Evolutionary conservation across 2,888 invertebrate species (phyloP).

Genomic region (Sminthurides aquaticus): DNA sequence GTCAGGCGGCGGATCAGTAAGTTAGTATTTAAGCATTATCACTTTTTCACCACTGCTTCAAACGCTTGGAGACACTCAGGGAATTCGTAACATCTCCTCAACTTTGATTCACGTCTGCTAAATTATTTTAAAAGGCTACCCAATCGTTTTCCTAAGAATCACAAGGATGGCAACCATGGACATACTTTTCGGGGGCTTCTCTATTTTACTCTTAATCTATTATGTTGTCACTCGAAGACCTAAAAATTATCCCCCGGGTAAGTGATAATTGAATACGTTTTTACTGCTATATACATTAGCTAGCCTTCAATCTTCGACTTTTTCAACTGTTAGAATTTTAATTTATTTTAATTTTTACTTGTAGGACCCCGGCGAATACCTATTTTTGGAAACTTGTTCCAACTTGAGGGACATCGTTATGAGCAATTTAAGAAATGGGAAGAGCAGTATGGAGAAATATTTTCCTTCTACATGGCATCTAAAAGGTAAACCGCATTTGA

Average conservation of each 20-base stretch:
- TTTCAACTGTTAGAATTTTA: neutral
- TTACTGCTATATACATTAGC: too few species aligned
- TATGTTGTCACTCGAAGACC: conserved; percentile 43
- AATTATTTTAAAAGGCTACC: too few species aligned
- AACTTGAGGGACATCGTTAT: neutral
- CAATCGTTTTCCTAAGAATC: too few species aligned
- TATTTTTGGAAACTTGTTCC: neutral
- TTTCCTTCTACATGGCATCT: neutral
- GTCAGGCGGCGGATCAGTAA: too few species aligned
- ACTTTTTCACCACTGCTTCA: too few species aligned
- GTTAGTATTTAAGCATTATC: too few species aligned
- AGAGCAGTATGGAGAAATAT: neutral
- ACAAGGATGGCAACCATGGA: neutral
- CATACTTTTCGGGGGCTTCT: too few species aligned
- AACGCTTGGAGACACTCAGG: too few species aligned
- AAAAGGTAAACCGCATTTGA: neutral
- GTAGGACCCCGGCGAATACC: neutral
- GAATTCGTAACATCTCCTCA: too few species aligned
- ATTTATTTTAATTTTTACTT: neutral
- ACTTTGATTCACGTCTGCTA: too few species aligned
- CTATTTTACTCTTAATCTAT: neutral
- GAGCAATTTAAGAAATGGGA: neutral
- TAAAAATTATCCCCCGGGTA: conserved; percentile 12
- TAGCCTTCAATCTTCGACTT: too few species aligned
- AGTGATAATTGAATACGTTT: neutral